These are phyloP conservation scores for Creontiades dilutus DNA, from an alignment of 2,888 invertebrate species.

Conservation along the genomic window DNA sequence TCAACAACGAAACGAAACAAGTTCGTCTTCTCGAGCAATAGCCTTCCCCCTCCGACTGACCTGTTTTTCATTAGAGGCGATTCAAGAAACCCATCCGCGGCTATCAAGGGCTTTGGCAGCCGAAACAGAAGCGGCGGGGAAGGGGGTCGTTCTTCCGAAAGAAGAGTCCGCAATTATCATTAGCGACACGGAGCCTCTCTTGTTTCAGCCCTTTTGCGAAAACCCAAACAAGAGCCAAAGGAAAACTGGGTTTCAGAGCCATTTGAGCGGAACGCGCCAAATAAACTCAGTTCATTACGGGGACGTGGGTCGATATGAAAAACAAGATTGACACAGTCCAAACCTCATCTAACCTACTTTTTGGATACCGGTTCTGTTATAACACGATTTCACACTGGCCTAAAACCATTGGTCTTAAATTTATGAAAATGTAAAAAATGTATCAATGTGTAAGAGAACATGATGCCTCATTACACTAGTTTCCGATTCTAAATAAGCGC, in stretches of 20 bases:
- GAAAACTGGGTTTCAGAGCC: neutral
- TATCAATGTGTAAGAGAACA: too few species aligned
- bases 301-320: neutral
- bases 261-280: constrained; percentile 6
- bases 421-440: too few species aligned
- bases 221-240: constrained; percentile 20
- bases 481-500: too few species aligned
- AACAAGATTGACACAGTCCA: neutral
- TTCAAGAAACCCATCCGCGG: neutral
- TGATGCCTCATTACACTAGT: too few species aligned
- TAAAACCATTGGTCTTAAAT: too few species aligned
- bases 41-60: neutral
- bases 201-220: constrained; percentile 20
- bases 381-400: too few species aligned
- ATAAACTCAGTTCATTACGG: constrained; percentile 22
- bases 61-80: constrained; percentile 11
- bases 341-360: too few species aligned
- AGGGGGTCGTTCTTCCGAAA: neutral
- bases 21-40: neutral
- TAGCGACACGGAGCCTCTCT: constrained; percentile 3
- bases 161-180: constrained; percentile 20
- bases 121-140: neutral
- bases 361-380: too few species aligned
- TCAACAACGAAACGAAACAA: neutral
- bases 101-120: constrained; percentile 30